phyloP scores from a whole-genome alignment of 2,888 invertebrate species.

The Sesia apiformis region DNA sequence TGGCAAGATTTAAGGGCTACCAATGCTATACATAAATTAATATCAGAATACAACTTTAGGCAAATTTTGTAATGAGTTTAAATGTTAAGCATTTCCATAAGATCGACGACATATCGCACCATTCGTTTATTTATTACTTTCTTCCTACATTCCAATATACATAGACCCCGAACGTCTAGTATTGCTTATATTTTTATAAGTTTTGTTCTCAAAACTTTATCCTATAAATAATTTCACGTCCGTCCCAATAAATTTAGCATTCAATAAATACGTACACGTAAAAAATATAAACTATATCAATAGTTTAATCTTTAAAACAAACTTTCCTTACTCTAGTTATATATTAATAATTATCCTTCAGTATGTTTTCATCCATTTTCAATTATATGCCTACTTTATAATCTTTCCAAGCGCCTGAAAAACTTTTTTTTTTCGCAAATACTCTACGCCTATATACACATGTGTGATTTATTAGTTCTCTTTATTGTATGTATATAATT shows the following conservation, averaged over 20 bases:
- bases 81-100: constrained; percentile 55
- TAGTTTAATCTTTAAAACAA: constrained; percentile 76
- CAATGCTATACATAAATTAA: constrained; percentile 52
- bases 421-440: constrained; percentile 50
- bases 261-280: constrained; percentile 75
- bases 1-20: constrained; percentile 59
- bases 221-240: constrained; percentile 71
- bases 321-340: constrained; percentile 67
- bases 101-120: constrained; percentile 66
- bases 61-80: constrained; percentile 47
- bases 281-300: constrained; percentile 76
- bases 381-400: constrained; percentile 73
- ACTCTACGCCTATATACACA: constrained; percentile 56
- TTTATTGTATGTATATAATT: constrained; percentile 52
- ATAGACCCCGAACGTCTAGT: constrained; percentile 66
- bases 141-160: constrained; percentile 69
- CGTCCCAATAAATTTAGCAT: constrained; percentile 73
- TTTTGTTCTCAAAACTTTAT: constrained; percentile 63
- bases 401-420: constrained; percentile 71
- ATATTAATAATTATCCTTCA: constrained; percentile 74
- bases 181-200: constrained; percentile 72
- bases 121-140: constrained; percentile 55
- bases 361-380: constrained; percentile 70
- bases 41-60: constrained; percentile 59
- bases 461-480: constrained; percentile 43